These are phyloP conservation scores for Psilopsiagon aymara DNA, from an alignment of 2,113 vertebrate species.

Conservation along the genomic window DNA sequence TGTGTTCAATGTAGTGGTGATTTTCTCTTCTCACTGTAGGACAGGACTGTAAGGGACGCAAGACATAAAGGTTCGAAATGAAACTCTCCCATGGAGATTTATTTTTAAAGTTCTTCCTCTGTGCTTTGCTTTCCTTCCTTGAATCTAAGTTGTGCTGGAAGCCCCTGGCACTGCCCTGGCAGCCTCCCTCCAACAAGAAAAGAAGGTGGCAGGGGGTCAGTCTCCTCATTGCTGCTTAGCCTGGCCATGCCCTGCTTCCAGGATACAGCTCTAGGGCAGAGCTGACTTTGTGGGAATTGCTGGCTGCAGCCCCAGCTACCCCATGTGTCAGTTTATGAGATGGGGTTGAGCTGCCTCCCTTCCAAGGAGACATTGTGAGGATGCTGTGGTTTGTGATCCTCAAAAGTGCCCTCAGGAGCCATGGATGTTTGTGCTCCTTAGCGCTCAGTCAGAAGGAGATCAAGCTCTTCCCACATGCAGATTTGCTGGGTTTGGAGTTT, in stretches of 20 bases:
- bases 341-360: not conserved
- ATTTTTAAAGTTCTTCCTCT: not conserved
- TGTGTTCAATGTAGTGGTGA: not conserved
- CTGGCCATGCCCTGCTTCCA: not conserved
- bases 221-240: not conserved
- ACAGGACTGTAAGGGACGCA: not conserved
- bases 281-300: not conserved
- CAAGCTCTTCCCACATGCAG: not conserved
- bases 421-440: not conserved
- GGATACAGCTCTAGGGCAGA: not conserved
- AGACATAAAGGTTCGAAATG: not conserved
- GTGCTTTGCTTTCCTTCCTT: not conserved
- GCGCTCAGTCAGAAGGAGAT: not conserved
- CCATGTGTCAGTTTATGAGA: not conserved
- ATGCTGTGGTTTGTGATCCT: not conserved
- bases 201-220: not conserved
- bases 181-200: not conserved
- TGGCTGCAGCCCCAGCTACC: not conserved
- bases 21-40: not conserved
- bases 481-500: not conserved
- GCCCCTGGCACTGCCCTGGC: not conserved
- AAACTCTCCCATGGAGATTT: not conserved
- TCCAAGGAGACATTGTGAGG: fast-evolving
- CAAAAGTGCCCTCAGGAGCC: not conserved
- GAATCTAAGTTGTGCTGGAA: not conserved